These are phyloP conservation scores for Rambutsinella grinnellia DNA, from an alignment of 2,888 invertebrate genomes.

Conservation along the genomic window DNA sequence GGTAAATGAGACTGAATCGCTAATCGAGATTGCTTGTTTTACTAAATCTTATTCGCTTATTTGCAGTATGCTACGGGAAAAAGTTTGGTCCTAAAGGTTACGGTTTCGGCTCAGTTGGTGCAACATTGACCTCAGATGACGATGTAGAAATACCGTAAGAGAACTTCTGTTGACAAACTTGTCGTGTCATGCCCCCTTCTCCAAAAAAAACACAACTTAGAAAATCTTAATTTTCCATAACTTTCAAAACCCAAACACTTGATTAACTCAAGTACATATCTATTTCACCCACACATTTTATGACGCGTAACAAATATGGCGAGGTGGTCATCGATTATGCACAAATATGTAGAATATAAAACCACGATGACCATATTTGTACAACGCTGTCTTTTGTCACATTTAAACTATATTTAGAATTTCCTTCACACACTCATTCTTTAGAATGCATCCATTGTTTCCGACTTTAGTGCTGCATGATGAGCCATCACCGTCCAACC, in stretches of 20 bases:
- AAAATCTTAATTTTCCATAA: background rate
- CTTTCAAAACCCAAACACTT: too few relatives aligned
- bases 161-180: constrained; percentile 35
- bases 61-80: constrained; percentile 93
- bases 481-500: constrained; percentile 41
- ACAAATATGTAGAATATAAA: too few relatives aligned
- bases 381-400: too few relatives aligned
- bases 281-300: too few relatives aligned
- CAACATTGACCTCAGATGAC: constrained; percentile 75
- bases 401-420: too few relatives aligned
- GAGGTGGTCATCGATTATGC: too few relatives aligned
- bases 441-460: too few relatives aligned
- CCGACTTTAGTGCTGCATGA: constrained; percentile 36
- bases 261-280: too few relatives aligned
- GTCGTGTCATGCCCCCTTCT: constrained; percentile 44
- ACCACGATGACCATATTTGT: too few relatives aligned
- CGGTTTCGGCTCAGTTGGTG: constrained; percentile 96
- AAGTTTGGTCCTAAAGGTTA: constrained; percentile 98
- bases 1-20: constrained; percentile 76
- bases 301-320: too few relatives aligned
- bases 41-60: constrained; percentile 60
- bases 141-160: constrained; percentile 53
- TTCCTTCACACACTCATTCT: too few relatives aligned
- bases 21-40: constrained; percentile 21
- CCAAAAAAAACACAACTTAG: background rate